These are phyloP conservation scores for Eumacrocentrus americanus DNA, from an alignment of 2,888 invertebrate species.

Conservation along the genomic window DNA sequence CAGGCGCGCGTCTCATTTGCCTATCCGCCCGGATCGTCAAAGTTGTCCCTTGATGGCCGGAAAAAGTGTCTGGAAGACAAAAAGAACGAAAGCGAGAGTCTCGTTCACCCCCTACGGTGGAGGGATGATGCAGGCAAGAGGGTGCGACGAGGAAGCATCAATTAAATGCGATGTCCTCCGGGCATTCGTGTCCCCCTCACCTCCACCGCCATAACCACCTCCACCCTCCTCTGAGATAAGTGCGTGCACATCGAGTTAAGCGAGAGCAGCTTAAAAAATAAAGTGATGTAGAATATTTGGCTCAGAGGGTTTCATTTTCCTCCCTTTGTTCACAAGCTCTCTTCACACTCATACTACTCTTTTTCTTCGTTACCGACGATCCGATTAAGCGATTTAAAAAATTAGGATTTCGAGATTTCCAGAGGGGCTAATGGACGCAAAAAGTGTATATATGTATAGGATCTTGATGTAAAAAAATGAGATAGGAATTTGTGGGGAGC, in stretches of 20 bases:
- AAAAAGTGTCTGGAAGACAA: conserved; percentile 16
- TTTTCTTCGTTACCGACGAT: too few species aligned
- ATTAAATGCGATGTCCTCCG: conserved; percentile 34
- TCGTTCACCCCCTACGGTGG: conserved; percentile 15
- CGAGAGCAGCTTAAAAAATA: conserved; percentile 30
- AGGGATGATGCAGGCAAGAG: conserved; percentile 11
- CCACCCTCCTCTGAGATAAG: conserved; percentile 36
- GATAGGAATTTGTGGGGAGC: too few species aligned
- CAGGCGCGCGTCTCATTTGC: conserved; percentile 35
- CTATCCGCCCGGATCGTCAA: conserved; percentile 34
- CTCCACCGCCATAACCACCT: neutral
- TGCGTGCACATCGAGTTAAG: conserved; percentile 37
- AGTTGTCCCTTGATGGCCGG: conserved; percentile 28
- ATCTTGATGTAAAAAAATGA: too few species aligned
- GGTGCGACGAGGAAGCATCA: conserved; percentile 35
- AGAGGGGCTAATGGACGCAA: too few species aligned
- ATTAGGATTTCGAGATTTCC: too few species aligned
- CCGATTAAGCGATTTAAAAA: too few species aligned
- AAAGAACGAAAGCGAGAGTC: conserved; percentile 10
- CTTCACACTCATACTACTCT: too few species aligned
- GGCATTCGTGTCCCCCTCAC: conserved; percentile 18
- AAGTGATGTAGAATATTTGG: too few species aligned
- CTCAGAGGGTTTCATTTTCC: too few species aligned
- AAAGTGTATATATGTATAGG: too few species aligned
- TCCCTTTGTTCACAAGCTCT: too few species aligned